A percentile compares a stretch with the other conserved stretches of the same genome.
phyloP scores from a whole-genome alignment of 2,113 vertebrate genomes.

The Alectura lathami region DNA sequence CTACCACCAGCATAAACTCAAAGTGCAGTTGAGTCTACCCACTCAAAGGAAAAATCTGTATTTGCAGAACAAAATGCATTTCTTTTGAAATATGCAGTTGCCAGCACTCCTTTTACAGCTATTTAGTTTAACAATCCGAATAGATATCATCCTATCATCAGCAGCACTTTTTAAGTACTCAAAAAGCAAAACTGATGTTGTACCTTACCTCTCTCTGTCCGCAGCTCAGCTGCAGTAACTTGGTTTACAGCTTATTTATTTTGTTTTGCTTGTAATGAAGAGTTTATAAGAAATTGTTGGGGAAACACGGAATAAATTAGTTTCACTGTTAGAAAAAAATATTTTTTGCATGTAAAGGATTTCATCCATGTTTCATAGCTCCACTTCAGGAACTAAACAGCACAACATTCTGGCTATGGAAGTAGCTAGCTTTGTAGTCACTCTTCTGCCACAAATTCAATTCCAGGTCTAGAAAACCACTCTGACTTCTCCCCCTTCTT shows the following conservation, averaged over 20 bases:
- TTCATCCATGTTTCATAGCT: background rate
- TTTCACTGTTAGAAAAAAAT: background rate
- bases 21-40: background rate
- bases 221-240: background rate
- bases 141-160: background rate
- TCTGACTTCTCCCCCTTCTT: background rate
- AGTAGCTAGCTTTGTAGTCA: background rate
- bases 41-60: accelerated
- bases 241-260: background rate
- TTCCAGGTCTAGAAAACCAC: background rate
- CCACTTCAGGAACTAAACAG: background rate
- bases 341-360: background rate
- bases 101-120: background rate
- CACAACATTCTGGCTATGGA: background rate
- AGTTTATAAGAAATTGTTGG: background rate
- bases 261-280: background rate
- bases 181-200: background rate
- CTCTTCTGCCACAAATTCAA: background rate
- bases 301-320: background rate
- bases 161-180: background rate
- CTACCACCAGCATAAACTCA: background rate
- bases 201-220: background rate
- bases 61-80: background rate
- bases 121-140: background rate
- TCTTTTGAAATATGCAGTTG: background rate